phyloP scores from a whole-genome alignment of 2,888 invertebrate genomes.

The Heliconius ismenius region DNA sequence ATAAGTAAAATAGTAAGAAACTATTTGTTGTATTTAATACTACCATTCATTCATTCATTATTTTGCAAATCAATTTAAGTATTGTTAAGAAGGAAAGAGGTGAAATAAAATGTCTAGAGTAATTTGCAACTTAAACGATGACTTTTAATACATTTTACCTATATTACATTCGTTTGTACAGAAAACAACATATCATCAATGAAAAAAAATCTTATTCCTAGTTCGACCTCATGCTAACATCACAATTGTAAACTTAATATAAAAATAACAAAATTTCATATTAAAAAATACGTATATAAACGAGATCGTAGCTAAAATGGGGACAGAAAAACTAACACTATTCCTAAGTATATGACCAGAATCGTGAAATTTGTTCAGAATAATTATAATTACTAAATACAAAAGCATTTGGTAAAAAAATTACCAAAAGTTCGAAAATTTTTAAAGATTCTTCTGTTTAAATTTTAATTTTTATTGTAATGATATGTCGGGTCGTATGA shows the following conservation, averaged over 20 bases:
- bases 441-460: neutral
- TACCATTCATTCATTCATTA: neutral
- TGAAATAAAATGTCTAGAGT: constrained; percentile 64
- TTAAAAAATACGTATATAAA: constrained; percentile 76
- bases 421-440: neutral
- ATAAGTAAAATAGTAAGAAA: too few species aligned
- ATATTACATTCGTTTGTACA: constrained; percentile 79
- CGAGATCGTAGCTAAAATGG: constrained; percentile 68
- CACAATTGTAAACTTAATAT: constrained; percentile 49
- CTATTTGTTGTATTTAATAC: neutral
- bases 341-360: constrained; percentile 35
- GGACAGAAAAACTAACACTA: constrained; percentile 36
- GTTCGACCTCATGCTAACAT: constrained; percentile 62
- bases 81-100: constrained; percentile 36
- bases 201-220: constrained; percentile 62
- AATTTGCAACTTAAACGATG: constrained; percentile 79
- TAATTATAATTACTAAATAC: constrained; percentile 3
- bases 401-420: too few species aligned
- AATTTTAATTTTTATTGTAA: neutral
- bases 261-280: constrained; percentile 61
- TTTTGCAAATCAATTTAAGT: neutral
- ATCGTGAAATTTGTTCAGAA: constrained; percentile 35
- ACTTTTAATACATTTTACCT: constrained; percentile 79
- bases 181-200: constrained; percentile 68
- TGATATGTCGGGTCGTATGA: constrained; percentile 1